Evolutionary conservation across 2,888 invertebrate genomes (phyloP), one percentile per base, ranked within the genome.

Genomic region (Tetranychus piercei): DNA sequence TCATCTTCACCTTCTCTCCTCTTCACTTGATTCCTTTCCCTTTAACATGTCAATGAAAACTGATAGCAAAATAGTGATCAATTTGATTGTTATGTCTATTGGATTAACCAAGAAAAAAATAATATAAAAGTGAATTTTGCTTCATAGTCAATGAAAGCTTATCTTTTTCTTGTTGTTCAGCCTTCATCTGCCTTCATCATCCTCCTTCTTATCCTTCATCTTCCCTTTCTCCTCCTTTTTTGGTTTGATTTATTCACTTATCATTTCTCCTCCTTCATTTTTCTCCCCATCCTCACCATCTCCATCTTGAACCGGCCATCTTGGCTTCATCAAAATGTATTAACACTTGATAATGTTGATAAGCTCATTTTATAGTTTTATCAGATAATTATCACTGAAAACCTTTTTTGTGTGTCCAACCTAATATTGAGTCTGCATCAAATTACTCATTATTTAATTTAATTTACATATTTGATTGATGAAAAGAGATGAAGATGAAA

Each of bases 231-330:
- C 55, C 55, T 55, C 55, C 55, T 55, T 55, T 34, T 55, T 55
- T 55, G 55, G 55, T 55, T 55, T 55, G 55, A 55, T 55, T 55
- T 55, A 55, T 55, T 55, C 55, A 55, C 55, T 55, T 55, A 55
- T 55, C 34, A 34, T 34, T 34, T 34, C 34, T 34, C 34, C 34
- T 34, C 34, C 34, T 34, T 34, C 34, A 34, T 34, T 34, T 34
- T 34, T 5, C 34, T 34, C 34, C 34, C 5, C 34, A 34, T 34
- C 34, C 34, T 34, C 34, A 34, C 34, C 34, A 34, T 34, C 55
- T 55, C 15, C 9, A 55, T 55, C 55, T 15, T 55, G 11, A 15
- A 15, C 55, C 55, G 55, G 9, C 55, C 55, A 55, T 55, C 55
- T 55, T 55, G 55, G 15, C 11, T 15, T 55, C 11, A 55, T 55